Conservation (phyloP, 2,888 invertebrate genomes). For the Troides oblongomaculatus region DNA sequence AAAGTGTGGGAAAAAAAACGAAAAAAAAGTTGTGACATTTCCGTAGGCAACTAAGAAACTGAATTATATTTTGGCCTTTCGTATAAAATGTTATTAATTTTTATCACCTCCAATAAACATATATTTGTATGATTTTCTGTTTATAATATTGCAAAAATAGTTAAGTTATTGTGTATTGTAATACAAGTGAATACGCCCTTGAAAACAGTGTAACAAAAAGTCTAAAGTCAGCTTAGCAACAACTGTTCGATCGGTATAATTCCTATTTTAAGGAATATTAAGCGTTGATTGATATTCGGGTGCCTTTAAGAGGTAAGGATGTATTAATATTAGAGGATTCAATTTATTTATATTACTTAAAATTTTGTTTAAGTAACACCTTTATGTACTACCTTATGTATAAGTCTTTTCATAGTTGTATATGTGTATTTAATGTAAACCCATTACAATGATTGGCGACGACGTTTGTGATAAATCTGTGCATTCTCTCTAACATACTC, state of each 20-base stretch:
- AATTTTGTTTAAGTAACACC: constrained; percentile 28
- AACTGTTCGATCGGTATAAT: constrained; percentile 60
- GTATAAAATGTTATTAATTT: constrained; percentile 45
- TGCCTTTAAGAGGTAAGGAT: constrained; percentile 65
- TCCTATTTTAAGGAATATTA: constrained; percentile 55
- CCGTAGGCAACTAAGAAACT: constrained; percentile 44
- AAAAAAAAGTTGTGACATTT: constrained; percentile 49
- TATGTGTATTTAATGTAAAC: constrained; percentile 33
- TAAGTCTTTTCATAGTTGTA: constrained; percentile 29
- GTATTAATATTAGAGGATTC: constrained; percentile 24
- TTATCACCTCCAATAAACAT: constrained; percentile 29
- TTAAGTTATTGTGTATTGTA: constrained; percentile 42
- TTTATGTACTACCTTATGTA: constrained; percentile 33
- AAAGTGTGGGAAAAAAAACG: constrained; percentile 33
- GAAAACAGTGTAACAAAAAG: constrained; percentile 70
- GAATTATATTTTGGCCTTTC: constrained; percentile 55
- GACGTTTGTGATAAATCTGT: neutral
- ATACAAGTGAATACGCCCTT: constrained; percentile 66
- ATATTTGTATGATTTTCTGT: constrained; percentile 35
- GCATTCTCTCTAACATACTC: neutral
- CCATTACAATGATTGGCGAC: constrained; percentile 12
- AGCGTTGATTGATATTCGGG: constrained; percentile 46
- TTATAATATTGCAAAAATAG: constrained; percentile 35
- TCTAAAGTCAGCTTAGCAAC: constrained; percentile 77
- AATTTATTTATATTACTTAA: constrained; percentile 6